Percentiles rank a stretch among this genome's conserved stretches.
Conservation (phyloP, 1,140 invertebrate genomes). For the Panulirus ornatus region DNA sequence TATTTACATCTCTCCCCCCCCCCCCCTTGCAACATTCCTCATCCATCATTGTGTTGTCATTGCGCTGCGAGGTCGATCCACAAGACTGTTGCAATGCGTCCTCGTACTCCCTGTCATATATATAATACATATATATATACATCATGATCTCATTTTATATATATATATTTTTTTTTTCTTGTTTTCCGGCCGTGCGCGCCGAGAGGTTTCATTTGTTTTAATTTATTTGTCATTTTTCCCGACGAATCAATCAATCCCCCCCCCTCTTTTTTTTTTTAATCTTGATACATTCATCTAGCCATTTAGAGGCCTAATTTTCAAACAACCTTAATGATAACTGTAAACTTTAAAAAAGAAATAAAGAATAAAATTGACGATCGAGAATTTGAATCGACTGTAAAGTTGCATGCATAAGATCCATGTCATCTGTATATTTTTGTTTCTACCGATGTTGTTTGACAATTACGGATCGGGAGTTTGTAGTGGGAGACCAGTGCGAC, state of each 20-base stretch:
- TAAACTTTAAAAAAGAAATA: neutral
- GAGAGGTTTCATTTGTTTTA: conserved; percentile 19
- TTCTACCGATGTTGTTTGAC: conserved; percentile 63
- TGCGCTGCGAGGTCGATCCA: conserved; percentile 43
- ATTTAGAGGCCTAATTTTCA: conserved; percentile 52
- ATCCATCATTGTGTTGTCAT: conserved; percentile 42
- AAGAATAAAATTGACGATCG: neutral
- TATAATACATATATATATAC: too few relatives aligned
- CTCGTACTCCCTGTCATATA: conserved; percentile 50
- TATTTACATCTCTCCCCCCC: too few relatives aligned
- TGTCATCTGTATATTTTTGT: too few relatives aligned
- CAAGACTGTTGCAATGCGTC: conserved; percentile 40
- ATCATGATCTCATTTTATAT: conserved; percentile 70
- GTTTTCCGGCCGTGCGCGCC: neutral
- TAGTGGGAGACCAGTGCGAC: conserved; percentile 60
- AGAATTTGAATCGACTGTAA: too few relatives aligned
- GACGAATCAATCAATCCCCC: conserved; percentile 20
- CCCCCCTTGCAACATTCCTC: conserved; percentile 65
- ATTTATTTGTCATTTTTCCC: conserved; percentile 8
- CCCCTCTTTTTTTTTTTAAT: conserved; percentile 32
- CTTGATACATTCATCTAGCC: conserved; percentile 57
- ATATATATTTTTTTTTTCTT: conserved; percentile 15
- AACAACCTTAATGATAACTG: conserved; percentile 25
- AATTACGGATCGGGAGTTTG: conserved; percentile 46
- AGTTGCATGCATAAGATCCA: too few relatives aligned